Evolutionary conservation across 2,113 vertebrate species (phyloP), one percentile per base, ranked within the genome.

Genomic region (Pristiophorus japonicus): DNA sequence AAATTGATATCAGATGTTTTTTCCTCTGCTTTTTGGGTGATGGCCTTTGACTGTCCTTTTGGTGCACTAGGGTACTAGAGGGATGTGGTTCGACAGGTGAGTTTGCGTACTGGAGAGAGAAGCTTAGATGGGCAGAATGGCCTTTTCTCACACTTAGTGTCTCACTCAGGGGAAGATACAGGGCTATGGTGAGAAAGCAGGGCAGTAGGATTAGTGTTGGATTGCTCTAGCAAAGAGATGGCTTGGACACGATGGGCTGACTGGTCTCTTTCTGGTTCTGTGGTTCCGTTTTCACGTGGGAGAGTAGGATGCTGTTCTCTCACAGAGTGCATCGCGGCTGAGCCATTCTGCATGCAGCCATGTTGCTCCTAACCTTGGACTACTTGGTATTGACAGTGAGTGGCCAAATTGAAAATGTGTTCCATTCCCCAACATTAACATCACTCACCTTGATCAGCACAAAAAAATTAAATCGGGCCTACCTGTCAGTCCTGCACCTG

Each of bases 401-500:
- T 81, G 16, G 42, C 20, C 16, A 38, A 38, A 78, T 38, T 78
- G n/a, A 78, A 78, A 38, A 0, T 18, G 14, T 18, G 34, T 62
- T 4, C 30, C 55, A 91, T 62, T 34, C 88, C n/a, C 30, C 59
- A 91, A 59, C 55, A 62, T 59, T n/a, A 91, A 34, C 88, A 62
- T 18, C 75, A 0, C 47, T 51, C 24, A 88, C 85, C 2, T 55
- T 55, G 85, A 59, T 1, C 20, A 91, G 65, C 1, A 67, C 45
- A 2, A 70, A 51, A 45, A 24, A 67, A 51, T 70, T 30, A 47
- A 30, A 73, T 45, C 27, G 47, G 6, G 78, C 96, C 96, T 67
- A 99, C 99, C 99, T 16, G 99, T 98, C 91, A 99, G 96, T 42
- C 99, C 99, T 0, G 99, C 99, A 94, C 99, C 99, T 1, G 99